Conservation (phyloP, 2,797 vertebrate species). For the Onychomys torridus region DNA sequence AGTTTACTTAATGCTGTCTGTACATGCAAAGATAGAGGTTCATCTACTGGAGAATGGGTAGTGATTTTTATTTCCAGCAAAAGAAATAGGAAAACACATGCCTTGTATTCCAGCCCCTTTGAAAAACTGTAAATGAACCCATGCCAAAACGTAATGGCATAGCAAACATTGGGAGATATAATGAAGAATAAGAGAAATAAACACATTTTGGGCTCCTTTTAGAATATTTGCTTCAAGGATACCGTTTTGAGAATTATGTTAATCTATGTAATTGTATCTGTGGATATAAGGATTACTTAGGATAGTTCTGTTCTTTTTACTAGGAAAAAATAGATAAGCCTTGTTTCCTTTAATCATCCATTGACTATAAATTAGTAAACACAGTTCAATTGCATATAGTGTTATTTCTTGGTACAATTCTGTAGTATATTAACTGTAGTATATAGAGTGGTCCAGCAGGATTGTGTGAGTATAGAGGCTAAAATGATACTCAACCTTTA, state of each 20-base stretch:
- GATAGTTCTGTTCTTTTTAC: conserved; percentile 21
- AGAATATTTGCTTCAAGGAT: conserved; percentile 36
- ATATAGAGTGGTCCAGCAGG: not conserved
- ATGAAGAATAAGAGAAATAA: conserved; percentile 40
- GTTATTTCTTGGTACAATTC: conserved; percentile 1
- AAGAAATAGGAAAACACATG: not conserved
- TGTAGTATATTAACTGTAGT: not conserved
- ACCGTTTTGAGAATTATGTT: conserved; percentile 54
- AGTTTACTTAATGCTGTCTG: not conserved
- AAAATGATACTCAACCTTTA: not conserved
- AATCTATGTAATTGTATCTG: conserved; percentile 45
- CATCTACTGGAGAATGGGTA: not conserved
- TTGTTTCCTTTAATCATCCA: conserved; percentile 37
- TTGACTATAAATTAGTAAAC: conserved; percentile 26
- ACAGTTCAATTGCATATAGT: conserved; percentile 20
- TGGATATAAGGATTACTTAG: conserved; percentile 34
- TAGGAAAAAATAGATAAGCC: not conserved
- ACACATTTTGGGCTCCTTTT: conserved; percentile 31
- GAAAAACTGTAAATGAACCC: conserved; percentile 10
- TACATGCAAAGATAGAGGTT: not conserved
- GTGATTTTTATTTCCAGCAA: conserved; percentile 47
- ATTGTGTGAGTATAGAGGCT: not conserved
- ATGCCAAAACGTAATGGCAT: conserved; percentile 2
- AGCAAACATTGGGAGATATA: not conserved
- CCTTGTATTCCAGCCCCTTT: conserved; percentile 48